A percentile compares a stretch with the other conserved stretches of the same genome.
Evolutionary conservation across 1,140 invertebrate genomes (phyloP).

Genomic region (Oncopodura yosiiana): DNA sequence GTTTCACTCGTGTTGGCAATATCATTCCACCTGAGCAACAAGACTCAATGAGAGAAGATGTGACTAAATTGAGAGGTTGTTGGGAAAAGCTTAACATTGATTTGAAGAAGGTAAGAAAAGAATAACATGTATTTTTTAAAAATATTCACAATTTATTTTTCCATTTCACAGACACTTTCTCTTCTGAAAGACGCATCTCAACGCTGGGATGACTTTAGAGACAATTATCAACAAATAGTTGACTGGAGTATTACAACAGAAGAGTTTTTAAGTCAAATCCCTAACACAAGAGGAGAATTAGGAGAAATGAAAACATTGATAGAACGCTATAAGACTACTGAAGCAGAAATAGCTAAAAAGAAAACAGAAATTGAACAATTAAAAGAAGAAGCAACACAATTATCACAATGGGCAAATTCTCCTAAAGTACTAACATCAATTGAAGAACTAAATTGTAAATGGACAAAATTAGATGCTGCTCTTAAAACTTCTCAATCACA

Average conservation of each 20-base stretch:
- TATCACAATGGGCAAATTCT: slow-evolving; percentile 36
- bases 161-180: not conserved
- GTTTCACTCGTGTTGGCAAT: slow-evolving; percentile 72
- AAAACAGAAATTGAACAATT: slow-evolving; percentile 38
- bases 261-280: slow-evolving; percentile 45
- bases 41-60: slow-evolving; percentile 59
- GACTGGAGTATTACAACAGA: slow-evolving; percentile 61
- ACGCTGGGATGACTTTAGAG: slow-evolving; percentile 71
- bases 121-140: not conserved
- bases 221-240: slow-evolving; percentile 55
- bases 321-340: slow-evolving; percentile 57
- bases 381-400: slow-evolving; percentile 34
- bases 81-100: slow-evolving; percentile 76
- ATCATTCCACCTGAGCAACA: slow-evolving; percentile 69
- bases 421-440: slow-evolving; percentile 10
- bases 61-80: slow-evolving; percentile 60
- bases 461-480: slow-evolving; percentile 8
- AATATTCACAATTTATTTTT: not conserved
- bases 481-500: slow-evolving; percentile 13
- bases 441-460: slow-evolving; percentile 18
- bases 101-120: slow-evolving; percentile 50
- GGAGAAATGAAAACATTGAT: slow-evolving; percentile 82
- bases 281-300: slow-evolving; percentile 66
- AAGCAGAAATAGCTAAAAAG: slow-evolving; percentile 36
- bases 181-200: slow-evolving; percentile 48